Base-by-base conservation (phyloP, 2,797 vertebrate genomes). In the Pipistrellus pygmaeus region DNA sequence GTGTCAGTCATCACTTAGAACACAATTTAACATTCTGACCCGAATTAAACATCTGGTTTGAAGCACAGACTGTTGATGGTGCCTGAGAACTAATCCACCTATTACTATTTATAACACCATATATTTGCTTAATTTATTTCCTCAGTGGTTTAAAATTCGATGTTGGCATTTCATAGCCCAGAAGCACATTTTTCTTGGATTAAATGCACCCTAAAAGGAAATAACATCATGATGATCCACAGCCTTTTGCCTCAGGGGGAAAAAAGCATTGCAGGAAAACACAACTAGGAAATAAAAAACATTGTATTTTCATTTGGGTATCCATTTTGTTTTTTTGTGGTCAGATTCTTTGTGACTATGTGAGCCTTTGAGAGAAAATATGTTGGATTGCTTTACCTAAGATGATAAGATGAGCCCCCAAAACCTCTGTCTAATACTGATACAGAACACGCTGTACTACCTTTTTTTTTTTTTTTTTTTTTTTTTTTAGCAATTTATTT, bases 51-150 rank as follows among this genome's bases (percentile, higher is more conserved):
- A 68, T 83, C 89, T 96, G 72, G 27, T 71, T 78, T 91, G 75
- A 95, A 94, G 85, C 71, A 81, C n/a, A 88, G 53, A 75, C 38
- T 93, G 68, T 46, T 89, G n/a, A 69, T 68, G 32, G 18, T 41
- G 30, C 62, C 51, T n/a, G 27, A 75, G 75, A 80, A 80, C 27
- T 20, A 87, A 92, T 55, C 62, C 55, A 81, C 77, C 62, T 66
- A 87, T 87, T 94, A 75, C 25, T 84, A 64, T 75, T 86, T 87
- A 91, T 84, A 69, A 92, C 27, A 85, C 3, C 20, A 91, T 41
- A 38, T 8, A 5, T 41, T 78, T 86, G 69, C 30, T 85, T 69
- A 75, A 41, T 89, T 96, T 95, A 44, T 88, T 92, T 88, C 92
- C 73, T n/a, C 13, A 71, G 30, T 11, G 48, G 23, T 80, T 93